phyloP scores from a whole-genome alignment of 2,888 invertebrate genomes.

The Apodemia zela region DNA sequence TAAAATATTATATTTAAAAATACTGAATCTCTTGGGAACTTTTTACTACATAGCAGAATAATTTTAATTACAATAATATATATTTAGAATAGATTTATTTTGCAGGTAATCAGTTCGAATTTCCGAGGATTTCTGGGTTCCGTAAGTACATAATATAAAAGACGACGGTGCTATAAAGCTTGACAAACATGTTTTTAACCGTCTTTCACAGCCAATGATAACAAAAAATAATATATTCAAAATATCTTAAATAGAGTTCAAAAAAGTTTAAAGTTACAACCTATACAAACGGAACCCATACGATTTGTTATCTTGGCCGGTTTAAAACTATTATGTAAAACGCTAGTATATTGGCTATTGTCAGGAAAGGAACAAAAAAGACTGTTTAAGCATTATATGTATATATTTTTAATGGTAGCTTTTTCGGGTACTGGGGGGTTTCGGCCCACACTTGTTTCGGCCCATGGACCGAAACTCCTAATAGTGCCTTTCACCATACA shows the following conservation, averaged over 20 bases:
- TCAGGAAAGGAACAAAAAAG: conserved; percentile 21
- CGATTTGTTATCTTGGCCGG: conserved; percentile 12
- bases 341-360: conserved; percentile 16
- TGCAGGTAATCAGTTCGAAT: conserved; percentile 8
- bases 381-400: not conserved
- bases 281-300: conserved; percentile 22
- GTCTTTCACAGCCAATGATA: conserved; percentile 26
- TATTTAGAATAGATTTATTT: conserved; percentile 10
- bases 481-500: not conserved
- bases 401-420: not conserved
- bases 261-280: conserved; percentile 17
- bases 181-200: conserved; percentile 13
- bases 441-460: too few relatives aligned
- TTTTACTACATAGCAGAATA: conserved; percentile 16
- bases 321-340: conserved; percentile 11
- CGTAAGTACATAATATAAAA: conserved; percentile 16
- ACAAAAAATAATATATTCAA: conserved; percentile 19
- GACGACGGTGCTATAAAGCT: conserved; percentile 17
- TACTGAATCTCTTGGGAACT: not conserved
- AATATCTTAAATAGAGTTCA: conserved; percentile 14
- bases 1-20: conserved; percentile 9
- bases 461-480: too few relatives aligned
- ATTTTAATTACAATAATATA: conserved; percentile 11
- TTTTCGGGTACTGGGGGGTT: too few relatives aligned
- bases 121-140: conserved; percentile 18